phyloP scores from a whole-genome alignment of 1,140 invertebrate species.

The Saccostrea glomerata region DNA sequence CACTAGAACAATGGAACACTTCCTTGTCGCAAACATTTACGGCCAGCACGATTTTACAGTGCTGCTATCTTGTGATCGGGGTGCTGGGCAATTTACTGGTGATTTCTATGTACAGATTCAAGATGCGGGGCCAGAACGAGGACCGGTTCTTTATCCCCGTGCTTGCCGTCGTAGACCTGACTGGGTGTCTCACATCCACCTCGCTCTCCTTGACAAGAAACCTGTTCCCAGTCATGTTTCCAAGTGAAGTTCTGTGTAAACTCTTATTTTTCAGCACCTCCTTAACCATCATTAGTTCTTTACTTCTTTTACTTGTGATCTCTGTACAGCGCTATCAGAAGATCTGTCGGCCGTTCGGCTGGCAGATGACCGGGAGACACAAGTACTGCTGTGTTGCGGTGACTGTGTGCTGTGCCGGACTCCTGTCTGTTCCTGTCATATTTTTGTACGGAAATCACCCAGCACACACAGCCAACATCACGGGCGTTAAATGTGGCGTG shows the following conservation, averaged over 20 bases:
- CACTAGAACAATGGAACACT: constrained; percentile 26
- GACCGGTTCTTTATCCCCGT: constrained; percentile 52
- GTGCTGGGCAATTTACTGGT: constrained; percentile 46
- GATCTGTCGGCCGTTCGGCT: constrained; percentile 52
- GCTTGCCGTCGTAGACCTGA: constrained; percentile 43
- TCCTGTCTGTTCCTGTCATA: constrained; percentile 43
- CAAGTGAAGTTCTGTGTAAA: constrained; percentile 5
- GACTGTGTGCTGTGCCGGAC: constrained; percentile 15
- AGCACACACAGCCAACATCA: neutral
- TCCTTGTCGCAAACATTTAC: neutral
- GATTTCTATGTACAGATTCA: constrained; percentile 41
- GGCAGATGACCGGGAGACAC: constrained; percentile 40
- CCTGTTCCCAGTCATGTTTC: constrained; percentile 12
- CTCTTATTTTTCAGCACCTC: constrained; percentile 26
- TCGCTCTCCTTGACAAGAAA: neutral
- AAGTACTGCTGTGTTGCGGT: constrained; percentile 34
- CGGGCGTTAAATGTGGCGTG: neutral
- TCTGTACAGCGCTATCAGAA: constrained; percentile 50
- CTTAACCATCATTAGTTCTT: constrained; percentile 38
- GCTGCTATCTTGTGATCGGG: constrained; percentile 42
- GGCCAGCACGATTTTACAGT: constrained; percentile 10
- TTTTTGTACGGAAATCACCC: constrained; percentile 41
- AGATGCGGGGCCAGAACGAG: constrained; percentile 37
- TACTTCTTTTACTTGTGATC: constrained; percentile 49
- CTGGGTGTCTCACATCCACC: neutral